Base-by-base conservation (phyloP, 1,140 invertebrate genomes). In the Drosophila dunni region DNA sequence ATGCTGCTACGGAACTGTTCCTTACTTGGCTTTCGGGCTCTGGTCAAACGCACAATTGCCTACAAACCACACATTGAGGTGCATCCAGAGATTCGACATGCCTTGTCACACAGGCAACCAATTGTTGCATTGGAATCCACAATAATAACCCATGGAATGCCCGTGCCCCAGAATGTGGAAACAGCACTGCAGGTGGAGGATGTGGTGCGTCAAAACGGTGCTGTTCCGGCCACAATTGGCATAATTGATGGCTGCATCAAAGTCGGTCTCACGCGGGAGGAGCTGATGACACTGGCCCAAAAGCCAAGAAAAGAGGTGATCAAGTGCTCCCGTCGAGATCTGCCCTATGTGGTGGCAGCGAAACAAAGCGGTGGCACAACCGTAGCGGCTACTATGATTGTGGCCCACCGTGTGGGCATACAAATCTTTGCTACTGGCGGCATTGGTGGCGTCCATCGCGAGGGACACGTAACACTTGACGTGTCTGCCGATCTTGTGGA, bases 101-200 rank as follows among this genome's bases (percentile, higher is more conserved):
- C 91, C 0, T 20, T 92, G 50, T 36, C 72, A 7, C 48, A 76
- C 8, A 64, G 77, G 0, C 72, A 77, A 17, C 89, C 92, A 6
- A 68, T 99, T 57, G 97, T 99, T 7, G 98, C 98, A 3, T 93
- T 99, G 70, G 99, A 99, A 94, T 98, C 97, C 10, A 98, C 99
- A 3, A 98, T 99, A 53, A 98, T 99, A 46, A 99, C 98, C 2
- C 99, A 99, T 93, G 99, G 99, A 45, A 98, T 99, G 96, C 98
- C 98, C 0, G 97, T 95, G 93, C 99, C 99, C 0, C 92, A 96
- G 40, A 99, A 99, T 93, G 93, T 98, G 50, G 93, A 96, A 75
- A 98, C 97, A 33, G 98, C 98, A 4, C 40, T 95, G 11, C 93
- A 95, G 89, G 96, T 99, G 0, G 97, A 99, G 93, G 91, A 96